Conservation (phyloP, 2,888 invertebrate species). For the Therioaphis trifolii region DNA sequence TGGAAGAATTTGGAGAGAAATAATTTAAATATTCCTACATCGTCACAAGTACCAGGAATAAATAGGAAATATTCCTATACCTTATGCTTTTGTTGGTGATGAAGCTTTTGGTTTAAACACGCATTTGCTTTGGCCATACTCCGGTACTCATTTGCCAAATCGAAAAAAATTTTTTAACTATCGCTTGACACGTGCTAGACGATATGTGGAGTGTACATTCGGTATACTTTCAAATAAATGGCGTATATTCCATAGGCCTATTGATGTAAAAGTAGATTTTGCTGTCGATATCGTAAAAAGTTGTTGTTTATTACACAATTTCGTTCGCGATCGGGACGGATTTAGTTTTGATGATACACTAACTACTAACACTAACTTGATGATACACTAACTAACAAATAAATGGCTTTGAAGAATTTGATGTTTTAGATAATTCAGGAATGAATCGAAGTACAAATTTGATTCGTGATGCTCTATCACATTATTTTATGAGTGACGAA, state of each 20-base stretch:
- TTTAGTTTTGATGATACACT: slow-evolving; percentile 65
- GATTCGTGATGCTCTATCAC: slow-evolving; percentile 48
- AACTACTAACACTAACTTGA: no score
- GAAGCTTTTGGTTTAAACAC: slow-evolving; percentile 66
- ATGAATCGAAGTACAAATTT: slow-evolving; percentile 40
- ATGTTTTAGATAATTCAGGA: slow-evolving; percentile 65
- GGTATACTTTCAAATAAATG: slow-evolving; percentile 67
- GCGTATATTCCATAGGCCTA: slow-evolving; percentile 67
- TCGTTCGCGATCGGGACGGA: slow-evolving; percentile 64
- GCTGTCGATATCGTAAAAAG: slow-evolving; percentile 67
- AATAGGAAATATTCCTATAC: slow-evolving; percentile 65
- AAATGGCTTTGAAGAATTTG: slow-evolving; percentile 64
- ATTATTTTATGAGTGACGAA: slow-evolving; percentile 58
- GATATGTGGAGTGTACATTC: no score
- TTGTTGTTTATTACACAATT: slow-evolving; percentile 66
- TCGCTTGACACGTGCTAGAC: slow-evolving; percentile 65
- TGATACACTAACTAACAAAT: no score
- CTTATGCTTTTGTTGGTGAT: slow-evolving; percentile 67
- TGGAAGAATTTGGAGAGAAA: slow-evolving; percentile 63
- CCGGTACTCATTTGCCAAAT: slow-evolving; percentile 63
- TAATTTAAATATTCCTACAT: slow-evolving; percentile 65
- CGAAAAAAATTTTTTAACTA: slow-evolving; percentile 66
- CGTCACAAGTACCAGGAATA: slow-evolving; percentile 65
- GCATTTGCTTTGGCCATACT: slow-evolving; percentile 65
- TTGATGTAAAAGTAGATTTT: slow-evolving; percentile 66